Conservation (phyloP, 2,888 invertebrate species). For the Drosophila seclusa region DNA sequence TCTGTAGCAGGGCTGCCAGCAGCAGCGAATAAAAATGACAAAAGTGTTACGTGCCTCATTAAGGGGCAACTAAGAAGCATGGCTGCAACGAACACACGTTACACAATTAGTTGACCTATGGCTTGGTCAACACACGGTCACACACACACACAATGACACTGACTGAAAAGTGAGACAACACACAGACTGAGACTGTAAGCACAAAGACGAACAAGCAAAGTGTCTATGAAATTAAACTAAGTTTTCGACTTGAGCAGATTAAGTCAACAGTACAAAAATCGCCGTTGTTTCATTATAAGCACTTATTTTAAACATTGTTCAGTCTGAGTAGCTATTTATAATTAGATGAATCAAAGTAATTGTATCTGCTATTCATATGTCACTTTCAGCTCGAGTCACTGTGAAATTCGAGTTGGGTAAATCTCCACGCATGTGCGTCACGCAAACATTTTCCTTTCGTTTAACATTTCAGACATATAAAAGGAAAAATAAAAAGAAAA, state of each 20-base stretch:
- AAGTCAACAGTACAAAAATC: not conserved
- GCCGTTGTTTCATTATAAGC: no score
- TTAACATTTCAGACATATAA: constrained; percentile 21
- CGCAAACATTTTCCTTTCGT: constrained; percentile 33
- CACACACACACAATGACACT: constrained; percentile 15
- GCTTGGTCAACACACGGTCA: constrained; percentile 2
- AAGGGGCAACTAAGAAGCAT: constrained; percentile 20
- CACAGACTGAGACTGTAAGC: not conserved
- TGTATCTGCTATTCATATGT: not conserved
- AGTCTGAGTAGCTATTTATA: not conserved
- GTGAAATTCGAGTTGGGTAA: not conserved
- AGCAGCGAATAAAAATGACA: constrained; percentile 65
- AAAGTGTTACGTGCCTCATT: constrained; percentile 74
- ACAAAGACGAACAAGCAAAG: not conserved
- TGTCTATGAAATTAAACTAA: not conserved
- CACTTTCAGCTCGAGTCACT: constrained; percentile 36
- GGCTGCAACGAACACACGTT: constrained; percentile 41
- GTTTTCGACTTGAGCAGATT: not conserved
- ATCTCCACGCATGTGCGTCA: constrained; percentile 28
- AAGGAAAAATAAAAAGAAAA: constrained; percentile 1
- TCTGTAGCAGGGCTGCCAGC: constrained; percentile 39
- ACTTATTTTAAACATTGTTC: not conserved
- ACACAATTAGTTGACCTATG: constrained; percentile 55
- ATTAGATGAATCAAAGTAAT: not conserved
- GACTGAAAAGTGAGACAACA: not conserved